A percentile compares a stretch with the other conserved stretches of the same genome.
phyloP scores from a whole-genome alignment of 1,140 invertebrate genomes.

The Drosophila yakuba region DNA sequence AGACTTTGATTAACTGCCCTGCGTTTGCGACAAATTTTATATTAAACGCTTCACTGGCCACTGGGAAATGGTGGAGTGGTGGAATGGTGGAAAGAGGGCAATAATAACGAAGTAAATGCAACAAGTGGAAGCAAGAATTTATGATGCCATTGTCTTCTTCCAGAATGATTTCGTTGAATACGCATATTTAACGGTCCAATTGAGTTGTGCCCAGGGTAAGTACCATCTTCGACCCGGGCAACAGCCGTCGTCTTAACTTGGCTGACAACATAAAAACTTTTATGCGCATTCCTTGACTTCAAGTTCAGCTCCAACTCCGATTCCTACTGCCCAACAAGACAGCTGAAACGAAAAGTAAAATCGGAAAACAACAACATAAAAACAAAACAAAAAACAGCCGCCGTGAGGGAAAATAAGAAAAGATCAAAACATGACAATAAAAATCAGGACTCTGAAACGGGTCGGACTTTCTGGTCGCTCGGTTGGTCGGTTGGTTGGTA shows the following conservation, averaged over 20 bases:
- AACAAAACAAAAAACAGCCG: slow-evolving; percentile 56
- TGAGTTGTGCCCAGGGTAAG: slow-evolving; percentile 34
- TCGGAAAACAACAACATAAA: slow-evolving; percentile 29
- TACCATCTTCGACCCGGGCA: slow-evolving; percentile 26
- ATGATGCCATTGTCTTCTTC: slow-evolving; percentile 52
- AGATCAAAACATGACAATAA: slow-evolving; percentile 82
- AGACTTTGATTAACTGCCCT: slow-evolving; percentile 59
- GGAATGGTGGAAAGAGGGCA: not conserved
- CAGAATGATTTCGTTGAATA: slow-evolving; percentile 33
- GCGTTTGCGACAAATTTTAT: slow-evolving; percentile 65
- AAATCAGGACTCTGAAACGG: slow-evolving; percentile 80
- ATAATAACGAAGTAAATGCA: slow-evolving; percentile 14
- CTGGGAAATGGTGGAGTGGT: slow-evolving; percentile 25
- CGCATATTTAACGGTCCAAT: slow-evolving; percentile 56
- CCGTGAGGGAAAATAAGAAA: slow-evolving; percentile 43
- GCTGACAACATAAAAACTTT: slow-evolving; percentile 77
- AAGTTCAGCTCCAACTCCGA: slow-evolving; percentile 36
- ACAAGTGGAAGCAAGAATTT: slow-evolving; percentile 40
- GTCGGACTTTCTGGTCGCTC: slow-evolving; percentile 42
- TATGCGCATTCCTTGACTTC: slow-evolving; percentile 74
- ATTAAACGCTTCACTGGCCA: slow-evolving; percentile 70
- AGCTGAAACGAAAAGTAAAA: slow-evolving; percentile 17
- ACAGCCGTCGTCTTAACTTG: slow-evolving; percentile 34
- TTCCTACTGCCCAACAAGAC: slow-evolving; percentile 10
- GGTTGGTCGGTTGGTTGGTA: slow-evolving; percentile 30